Percentiles rank a stretch among this genome's conserved stretches.
These are phyloP conservation scores for Xestoiulus laeticollis DNA, from an alignment of 2,888 invertebrate genomes.

Conservation along the genomic window DNA sequence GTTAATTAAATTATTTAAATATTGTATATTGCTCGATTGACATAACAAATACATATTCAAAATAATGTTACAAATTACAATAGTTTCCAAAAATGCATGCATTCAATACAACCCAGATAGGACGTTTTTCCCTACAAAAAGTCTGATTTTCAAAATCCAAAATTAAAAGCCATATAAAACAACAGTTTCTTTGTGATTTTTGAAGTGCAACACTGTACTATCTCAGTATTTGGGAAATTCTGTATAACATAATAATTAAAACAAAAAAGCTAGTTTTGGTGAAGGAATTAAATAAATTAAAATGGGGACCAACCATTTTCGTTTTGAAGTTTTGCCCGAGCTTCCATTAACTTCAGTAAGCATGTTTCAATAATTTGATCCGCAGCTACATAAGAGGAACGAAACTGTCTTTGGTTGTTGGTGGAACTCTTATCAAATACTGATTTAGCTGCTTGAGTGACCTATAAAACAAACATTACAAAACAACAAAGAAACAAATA, in stretches of 20 bases:
- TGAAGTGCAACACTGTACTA: too few species aligned
- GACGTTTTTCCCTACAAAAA: too few species aligned
- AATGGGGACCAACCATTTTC: background rate
- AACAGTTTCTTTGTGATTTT: too few species aligned
- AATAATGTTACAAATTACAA: too few species aligned
- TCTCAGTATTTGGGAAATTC: background rate
- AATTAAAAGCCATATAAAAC: too few species aligned
- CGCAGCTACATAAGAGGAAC: background rate
- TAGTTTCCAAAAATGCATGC: too few species aligned
- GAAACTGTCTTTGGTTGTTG: background rate
- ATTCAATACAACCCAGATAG: too few species aligned
- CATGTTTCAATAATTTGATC: conserved; percentile 12
- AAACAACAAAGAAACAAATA: background rate
- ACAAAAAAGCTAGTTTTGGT: background rate
- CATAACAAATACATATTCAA: too few species aligned
- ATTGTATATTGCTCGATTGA: too few species aligned
- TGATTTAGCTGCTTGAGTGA: background rate
- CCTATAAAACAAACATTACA: background rate
- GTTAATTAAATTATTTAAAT: too few species aligned
- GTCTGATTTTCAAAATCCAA: too few species aligned
- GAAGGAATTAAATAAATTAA: background rate
- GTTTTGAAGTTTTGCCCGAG: background rate
- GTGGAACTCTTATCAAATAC: background rate
- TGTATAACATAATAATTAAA: background rate
- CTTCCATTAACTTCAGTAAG: background rate